These are phyloP conservation scores for Sebastes hopkinsi DNA, from an alignment of 2,797 vertebrate species.

Conservation along the genomic window DNA sequence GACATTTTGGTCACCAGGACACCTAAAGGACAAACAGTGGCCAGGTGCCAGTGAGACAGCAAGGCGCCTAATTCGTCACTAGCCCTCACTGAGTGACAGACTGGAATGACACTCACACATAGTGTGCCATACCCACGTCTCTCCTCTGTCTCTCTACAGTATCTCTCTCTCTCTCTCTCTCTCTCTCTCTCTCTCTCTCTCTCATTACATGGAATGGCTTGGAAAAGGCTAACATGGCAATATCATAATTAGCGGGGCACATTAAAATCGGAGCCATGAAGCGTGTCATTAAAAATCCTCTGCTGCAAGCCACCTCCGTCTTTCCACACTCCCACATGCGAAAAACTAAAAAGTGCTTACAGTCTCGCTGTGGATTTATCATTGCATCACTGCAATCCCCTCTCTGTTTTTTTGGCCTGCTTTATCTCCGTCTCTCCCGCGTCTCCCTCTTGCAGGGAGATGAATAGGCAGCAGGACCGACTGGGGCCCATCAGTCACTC, in stretches of 20 bases:
- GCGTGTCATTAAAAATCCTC: conserved; percentile 62
- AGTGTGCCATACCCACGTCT: background rate
- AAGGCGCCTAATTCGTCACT: conserved; percentile 58
- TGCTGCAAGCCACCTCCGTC: conserved; percentile 29
- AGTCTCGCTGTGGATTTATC: conserved; percentile 32
- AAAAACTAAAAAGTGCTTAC: conserved; percentile 40
- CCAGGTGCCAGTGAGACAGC: conserved; percentile 60
- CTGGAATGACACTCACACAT: conserved; percentile 34
- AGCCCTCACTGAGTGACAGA: conserved; percentile 29
- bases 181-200: conserved; percentile 1
- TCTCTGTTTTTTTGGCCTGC: conserved; percentile 6
- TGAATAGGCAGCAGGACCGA: conserved; percentile 20
- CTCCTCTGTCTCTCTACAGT: background rate
- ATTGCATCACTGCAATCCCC: conserved; percentile 7
- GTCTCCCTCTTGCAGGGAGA: conserved; percentile 27
- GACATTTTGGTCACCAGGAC: conserved; percentile 64
- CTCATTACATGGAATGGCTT: conserved; percentile 37
- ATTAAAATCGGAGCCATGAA: conserved; percentile 67
- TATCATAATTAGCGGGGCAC: conserved; percentile 62
- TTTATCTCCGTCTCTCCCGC: background rate
- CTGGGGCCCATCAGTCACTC: conserved; percentile 50
- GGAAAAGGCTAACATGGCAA: conserved; percentile 54
- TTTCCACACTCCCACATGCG: conserved; percentile 23
- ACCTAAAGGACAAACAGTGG: conserved; percentile 70
- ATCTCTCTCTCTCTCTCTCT: conserved; percentile 12